Conservation (phyloP, 2,113 vertebrate species). For the Xenus cinereus region DNA sequence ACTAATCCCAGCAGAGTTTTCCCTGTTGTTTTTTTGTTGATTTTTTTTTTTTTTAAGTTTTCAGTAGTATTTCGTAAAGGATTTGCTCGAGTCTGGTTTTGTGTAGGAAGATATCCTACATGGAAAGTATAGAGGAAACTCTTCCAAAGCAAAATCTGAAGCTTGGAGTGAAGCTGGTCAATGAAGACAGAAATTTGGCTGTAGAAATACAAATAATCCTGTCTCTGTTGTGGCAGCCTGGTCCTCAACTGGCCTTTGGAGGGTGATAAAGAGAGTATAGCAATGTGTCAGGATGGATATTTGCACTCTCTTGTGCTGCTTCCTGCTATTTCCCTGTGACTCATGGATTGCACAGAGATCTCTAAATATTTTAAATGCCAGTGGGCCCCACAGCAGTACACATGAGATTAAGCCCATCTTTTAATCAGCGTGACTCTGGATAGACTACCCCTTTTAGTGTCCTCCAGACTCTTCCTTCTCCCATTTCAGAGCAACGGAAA, state of each 20-base stretch:
- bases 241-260: background rate
- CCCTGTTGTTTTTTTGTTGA: background rate
- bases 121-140: background rate
- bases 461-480: slow-evolving; percentile 20
- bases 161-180: background rate
- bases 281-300: background rate
- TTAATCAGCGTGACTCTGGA: background rate
- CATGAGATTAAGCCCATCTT: background rate
- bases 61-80: background rate
- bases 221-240: background rate
- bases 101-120: background rate
- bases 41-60: background rate
- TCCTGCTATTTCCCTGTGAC: background rate
- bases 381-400: background rate
- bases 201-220: background rate
- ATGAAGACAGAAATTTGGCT: background rate
- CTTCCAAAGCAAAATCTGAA: background rate
- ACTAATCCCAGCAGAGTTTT: background rate
- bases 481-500: background rate
- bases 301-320: background rate
- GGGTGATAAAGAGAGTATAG: background rate
- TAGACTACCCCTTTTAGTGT: background rate
- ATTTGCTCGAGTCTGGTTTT: background rate
- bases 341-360: background rate
- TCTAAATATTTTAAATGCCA: background rate